A percentile compares a stretch with the other conserved stretches of the same genome.
Evolutionary conservation across 1,140 invertebrate species (phyloP).

Genomic region (Cryptotermes secundus): DNA sequence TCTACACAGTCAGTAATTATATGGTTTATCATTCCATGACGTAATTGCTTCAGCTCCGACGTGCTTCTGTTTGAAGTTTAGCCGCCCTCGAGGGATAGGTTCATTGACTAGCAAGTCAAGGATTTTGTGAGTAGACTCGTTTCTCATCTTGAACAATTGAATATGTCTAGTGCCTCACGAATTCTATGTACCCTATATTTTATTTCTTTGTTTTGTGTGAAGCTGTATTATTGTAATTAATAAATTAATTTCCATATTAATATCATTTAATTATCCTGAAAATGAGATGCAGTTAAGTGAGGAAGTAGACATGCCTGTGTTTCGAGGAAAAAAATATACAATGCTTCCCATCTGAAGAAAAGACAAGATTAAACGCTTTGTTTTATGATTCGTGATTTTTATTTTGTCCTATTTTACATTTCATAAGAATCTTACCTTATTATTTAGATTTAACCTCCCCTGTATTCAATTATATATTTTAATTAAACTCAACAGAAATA

Average conservation of each 20-base stretch:
- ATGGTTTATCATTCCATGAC: conserved; percentile 4
- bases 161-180: not conserved
- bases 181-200: not conserved
- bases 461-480: too few relatives aligned
- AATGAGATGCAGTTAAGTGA: not conserved
- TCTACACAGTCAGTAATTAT: conserved; percentile 17
- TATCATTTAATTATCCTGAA: not conserved
- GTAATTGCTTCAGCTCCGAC: not conserved
- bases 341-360: too few relatives aligned
- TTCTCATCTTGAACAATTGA: not conserved
- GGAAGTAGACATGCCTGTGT: not conserved
- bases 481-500: too few relatives aligned
- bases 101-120: not conserved
- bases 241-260: not conserved
- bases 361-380: too few relatives aligned
- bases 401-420: too few relatives aligned
- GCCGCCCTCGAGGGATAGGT: conserved; percentile 1
- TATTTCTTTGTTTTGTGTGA: not conserved
- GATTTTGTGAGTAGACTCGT: not conserved
- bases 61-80: not conserved
- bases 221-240: not conserved
- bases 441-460: too few relatives aligned
- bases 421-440: too few relatives aligned
- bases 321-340: not conserved
- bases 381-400: too few relatives aligned